Base-by-base conservation (phyloP, 2,797 vertebrate species). In the Melanotaenia maccullochi region DNA sequence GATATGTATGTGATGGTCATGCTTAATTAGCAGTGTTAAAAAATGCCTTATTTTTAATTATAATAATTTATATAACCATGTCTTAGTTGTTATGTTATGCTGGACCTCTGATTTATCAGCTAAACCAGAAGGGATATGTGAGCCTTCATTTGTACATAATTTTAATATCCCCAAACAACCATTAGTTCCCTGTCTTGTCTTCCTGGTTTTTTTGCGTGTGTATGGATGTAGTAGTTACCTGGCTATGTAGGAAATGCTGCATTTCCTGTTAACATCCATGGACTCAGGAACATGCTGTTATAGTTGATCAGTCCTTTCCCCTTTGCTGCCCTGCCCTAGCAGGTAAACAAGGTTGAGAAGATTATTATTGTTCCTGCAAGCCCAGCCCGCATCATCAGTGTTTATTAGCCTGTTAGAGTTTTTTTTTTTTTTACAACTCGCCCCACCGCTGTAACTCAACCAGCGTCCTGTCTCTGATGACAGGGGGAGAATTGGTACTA, bases 401-500 rank as follows among this genome's bases (percentile, higher is more conserved):
- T 92, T 92, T 92, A 93, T 93, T 92, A 90, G 88, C 84, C 91
- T 89, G 90, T 91, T 93, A 85, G 83, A 75, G 82, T 87, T 84
- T 47, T 47, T 47, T 47, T n/a, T 33, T 33, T 33, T 33, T 33
- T 33, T 33, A 6, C 7, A 33, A 79, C 85, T 83, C 84, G 70
- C 83, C 67, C 76, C 82, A 65, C 73, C n/a, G 80, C 89, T 91
- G 89, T 93, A 90, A 92, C 81, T 92, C 88, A 91, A 90, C 90
- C 83, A 73, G 80, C 79, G 79, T 91, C 87, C 90, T 90, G 91
- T 92, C 89, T 91, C 88, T 82, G 89, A 90, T 94, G 93, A 93
- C 89, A 87, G 90, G 90, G 87, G 86, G 89, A 87, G 86, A 90
- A 93, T 93, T 93, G 92, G 92, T 91, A 90, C 87, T 92, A 93